phyloP scores from a whole-genome alignment of 2,888 invertebrate species.

The Synanthedon andrenaeformis region DNA sequence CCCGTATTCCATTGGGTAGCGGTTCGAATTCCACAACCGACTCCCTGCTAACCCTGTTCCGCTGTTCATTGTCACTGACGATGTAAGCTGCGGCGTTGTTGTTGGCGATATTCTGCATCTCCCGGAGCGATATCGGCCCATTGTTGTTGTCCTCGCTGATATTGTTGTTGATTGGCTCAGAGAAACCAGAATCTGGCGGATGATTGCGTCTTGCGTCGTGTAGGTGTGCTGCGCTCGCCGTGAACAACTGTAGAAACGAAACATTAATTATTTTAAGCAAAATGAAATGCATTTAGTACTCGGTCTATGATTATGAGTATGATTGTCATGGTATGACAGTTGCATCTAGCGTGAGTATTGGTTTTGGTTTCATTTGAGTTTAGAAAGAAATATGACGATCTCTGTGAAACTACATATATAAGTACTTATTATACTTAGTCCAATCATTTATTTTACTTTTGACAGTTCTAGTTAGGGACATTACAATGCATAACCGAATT shows the following conservation, averaged over 20 bases:
- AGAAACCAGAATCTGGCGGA: constrained; percentile 56
- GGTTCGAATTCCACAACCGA: constrained; percentile 61
- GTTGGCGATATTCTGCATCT: constrained; percentile 70
- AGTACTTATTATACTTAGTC: too few species aligned
- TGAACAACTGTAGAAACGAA: constrained; percentile 38
- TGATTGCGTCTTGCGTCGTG: constrained; percentile 49
- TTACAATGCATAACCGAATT: too few species aligned
- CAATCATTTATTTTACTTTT: too few species aligned
- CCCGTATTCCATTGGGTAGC: constrained; percentile 39
- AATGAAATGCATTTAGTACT: constrained; percentile 1
- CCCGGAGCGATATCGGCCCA: constrained; percentile 65
- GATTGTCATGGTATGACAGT: neutral
- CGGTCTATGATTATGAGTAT: neutral
- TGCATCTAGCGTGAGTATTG: too few species aligned
- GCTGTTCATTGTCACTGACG: constrained; percentile 60
- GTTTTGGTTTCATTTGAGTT: too few species aligned
- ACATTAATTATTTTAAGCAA: neutral
- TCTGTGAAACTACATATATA: too few species aligned
- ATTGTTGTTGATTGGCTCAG: constrained; percentile 58
- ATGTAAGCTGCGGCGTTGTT: constrained; percentile 68
- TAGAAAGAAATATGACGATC: too few species aligned
- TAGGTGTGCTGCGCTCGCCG: constrained; percentile 50
- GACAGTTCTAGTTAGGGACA: too few species aligned
- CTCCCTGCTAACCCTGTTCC: constrained; percentile 51
- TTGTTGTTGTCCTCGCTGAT: constrained; percentile 68